A percentile compares a stretch with the other conserved stretches of the same genome.
phyloP scores from a whole-genome alignment of 2,888 invertebrate genomes.

The Masnerella sp. region DNA sequence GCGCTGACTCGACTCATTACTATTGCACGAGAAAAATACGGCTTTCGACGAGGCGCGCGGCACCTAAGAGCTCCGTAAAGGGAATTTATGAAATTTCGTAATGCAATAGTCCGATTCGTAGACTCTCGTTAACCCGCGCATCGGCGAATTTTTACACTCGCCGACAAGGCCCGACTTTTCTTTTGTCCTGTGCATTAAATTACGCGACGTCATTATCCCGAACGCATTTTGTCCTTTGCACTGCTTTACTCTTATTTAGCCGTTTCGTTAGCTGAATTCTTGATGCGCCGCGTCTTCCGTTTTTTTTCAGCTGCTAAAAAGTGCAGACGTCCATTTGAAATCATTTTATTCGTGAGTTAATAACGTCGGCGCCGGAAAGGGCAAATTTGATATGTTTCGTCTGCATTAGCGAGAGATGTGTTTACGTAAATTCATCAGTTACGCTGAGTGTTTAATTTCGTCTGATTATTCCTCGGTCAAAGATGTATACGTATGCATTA shows the following conservation, averaged over 20 bases:
- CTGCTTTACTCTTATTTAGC: constrained; percentile 29
- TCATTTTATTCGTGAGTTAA: constrained; percentile 45
- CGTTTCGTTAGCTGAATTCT: constrained; percentile 31
- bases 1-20: constrained; percentile 71
- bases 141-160: constrained; percentile 51
- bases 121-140: constrained; percentile 60
- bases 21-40: constrained; percentile 76
- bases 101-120: constrained; percentile 76
- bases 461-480: constrained; percentile 15
- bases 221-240: constrained; percentile 14
- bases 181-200: constrained; percentile 39
- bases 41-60: constrained; percentile 67
- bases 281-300: constrained; percentile 39
- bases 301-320: constrained; percentile 37
- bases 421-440: constrained; percentile 37
- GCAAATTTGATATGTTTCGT: constrained; percentile 14
- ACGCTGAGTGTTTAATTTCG: constrained; percentile 29
- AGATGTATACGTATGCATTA: not conserved
- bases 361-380: constrained; percentile 1
- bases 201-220: constrained; percentile 24
- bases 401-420: constrained; percentile 23
- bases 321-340: constrained; percentile 48
- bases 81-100: constrained; percentile 77
- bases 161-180: constrained; percentile 16
- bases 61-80: constrained; percentile 74